Conservation (phyloP, 2,113 vertebrate species). For the Potamarius usumacintae region DNA sequence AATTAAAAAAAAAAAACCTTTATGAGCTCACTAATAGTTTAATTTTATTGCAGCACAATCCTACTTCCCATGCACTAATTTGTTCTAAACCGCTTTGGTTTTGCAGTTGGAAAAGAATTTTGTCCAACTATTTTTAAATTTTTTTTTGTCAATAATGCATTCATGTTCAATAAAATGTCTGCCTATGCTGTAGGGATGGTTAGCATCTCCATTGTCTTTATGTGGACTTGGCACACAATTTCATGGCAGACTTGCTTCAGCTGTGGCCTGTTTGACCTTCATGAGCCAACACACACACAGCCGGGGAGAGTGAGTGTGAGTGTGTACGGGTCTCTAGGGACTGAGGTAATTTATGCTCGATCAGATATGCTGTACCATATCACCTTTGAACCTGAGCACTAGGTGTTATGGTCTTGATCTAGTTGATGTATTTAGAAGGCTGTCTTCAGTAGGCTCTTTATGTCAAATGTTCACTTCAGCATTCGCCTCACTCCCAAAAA, state of each 20-base stretch:
- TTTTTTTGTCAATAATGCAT: background rate
- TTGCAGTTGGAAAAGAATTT: background rate
- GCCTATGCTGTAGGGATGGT: background rate
- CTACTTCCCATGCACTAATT: background rate
- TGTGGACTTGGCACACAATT: slow-evolving; percentile 15
- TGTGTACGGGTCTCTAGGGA: slow-evolving; percentile 41
- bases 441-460: background rate
- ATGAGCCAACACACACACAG: slow-evolving; percentile 35
- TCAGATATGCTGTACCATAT: slow-evolving; percentile 36
- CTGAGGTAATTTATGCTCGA: slow-evolving; percentile 44
- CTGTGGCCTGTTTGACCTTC: slow-evolving; percentile 49
- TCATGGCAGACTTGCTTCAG: slow-evolving; percentile 39
- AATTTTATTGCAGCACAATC: background rate
- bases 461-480: background rate
- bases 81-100: background rate
- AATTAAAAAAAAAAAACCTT: background rate
- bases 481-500: too few species aligned
- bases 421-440: background rate
- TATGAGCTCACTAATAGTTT: background rate
- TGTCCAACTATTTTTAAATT: too few species aligned
- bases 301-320: background rate
- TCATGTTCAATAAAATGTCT: background rate
- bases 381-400: slow-evolving; percentile 40
- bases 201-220: background rate
- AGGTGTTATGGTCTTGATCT: background rate